Conservation (phyloP, 2,888 invertebrate species). For the Troides aeacus region DNA sequence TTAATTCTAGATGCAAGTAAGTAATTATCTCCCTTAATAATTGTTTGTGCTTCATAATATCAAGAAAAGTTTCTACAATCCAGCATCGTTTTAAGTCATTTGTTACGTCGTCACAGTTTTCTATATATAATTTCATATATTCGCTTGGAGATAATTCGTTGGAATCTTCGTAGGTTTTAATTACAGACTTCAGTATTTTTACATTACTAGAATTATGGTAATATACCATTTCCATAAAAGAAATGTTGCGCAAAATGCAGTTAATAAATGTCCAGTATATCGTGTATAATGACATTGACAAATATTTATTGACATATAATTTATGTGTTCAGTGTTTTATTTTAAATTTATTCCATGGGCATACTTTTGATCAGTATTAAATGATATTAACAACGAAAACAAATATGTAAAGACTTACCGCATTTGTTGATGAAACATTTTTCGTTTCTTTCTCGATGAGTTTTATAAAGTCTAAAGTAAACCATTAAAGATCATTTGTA, state of each 20-base stretch:
- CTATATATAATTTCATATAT: conserved; percentile 64
- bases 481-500: neutral
- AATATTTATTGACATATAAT: neutral
- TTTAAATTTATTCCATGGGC: neutral
- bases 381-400: neutral
- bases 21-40: conserved; percentile 54
- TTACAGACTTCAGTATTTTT: conserved; percentile 59
- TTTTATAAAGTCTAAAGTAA: neutral
- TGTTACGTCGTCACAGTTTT: conserved; percentile 57
- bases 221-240: conserved; percentile 60
- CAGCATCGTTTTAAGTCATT: conserved; percentile 63
- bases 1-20: conserved; percentile 52
- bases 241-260: conserved; percentile 28
- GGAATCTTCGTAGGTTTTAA: conserved; percentile 51
- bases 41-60: conserved; percentile 56
- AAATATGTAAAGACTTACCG: neutral
- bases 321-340: neutral
- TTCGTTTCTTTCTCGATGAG: neutral
- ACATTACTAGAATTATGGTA: conserved; percentile 66
- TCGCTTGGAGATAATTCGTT: conserved; percentile 59
- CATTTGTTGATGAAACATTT: neutral
- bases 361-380: neutral
- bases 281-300: conserved; percentile 11
- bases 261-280: conserved; percentile 1
- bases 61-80: conserved; percentile 64